Conservation (phyloP, 2,113 vertebrate genomes). For the Pterophyllum scalare region DNA sequence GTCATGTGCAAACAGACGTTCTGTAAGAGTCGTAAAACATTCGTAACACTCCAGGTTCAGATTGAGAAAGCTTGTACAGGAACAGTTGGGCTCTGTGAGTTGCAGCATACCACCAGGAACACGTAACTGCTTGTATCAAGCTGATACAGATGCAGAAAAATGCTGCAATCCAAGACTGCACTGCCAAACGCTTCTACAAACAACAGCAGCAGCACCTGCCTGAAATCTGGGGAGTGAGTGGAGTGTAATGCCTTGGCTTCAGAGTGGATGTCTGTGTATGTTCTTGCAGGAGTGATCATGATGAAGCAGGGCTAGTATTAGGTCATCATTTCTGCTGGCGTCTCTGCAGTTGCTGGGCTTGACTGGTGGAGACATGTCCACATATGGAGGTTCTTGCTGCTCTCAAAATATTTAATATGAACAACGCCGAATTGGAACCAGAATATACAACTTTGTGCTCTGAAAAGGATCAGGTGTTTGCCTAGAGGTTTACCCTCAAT, state of each 20-base stretch:
- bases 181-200: conserved; percentile 67
- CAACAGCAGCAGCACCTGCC: conserved; percentile 79
- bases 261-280: conserved; percentile 37
- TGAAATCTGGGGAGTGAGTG: conserved; percentile 65
- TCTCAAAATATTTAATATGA: conserved; percentile 48
- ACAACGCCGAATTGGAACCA: conserved; percentile 36
- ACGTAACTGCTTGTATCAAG: conserved; percentile 64
- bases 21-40: conserved; percentile 32
- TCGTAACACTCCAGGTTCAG: conserved; percentile 4
- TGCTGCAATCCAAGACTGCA: conserved; percentile 55
- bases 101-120: conserved; percentile 61
- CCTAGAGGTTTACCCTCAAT: background rate
- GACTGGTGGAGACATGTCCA: conserved; percentile 74
- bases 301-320: conserved; percentile 76
- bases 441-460: conserved; percentile 29
- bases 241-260: conserved; percentile 68
- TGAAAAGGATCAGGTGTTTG: conserved; percentile 1
- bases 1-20: conserved; percentile 14
- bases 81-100: conserved; percentile 39
- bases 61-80: conserved; percentile 30
- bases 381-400: conserved; percentile 73
- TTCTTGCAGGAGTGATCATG: conserved; percentile 68
- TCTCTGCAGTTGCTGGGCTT: conserved; percentile 67
- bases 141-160: conserved; percentile 71
- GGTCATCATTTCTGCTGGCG: conserved; percentile 72